Conservation (phyloP, 2,888 invertebrate species). For the Chrysodeixis includens region DNA sequence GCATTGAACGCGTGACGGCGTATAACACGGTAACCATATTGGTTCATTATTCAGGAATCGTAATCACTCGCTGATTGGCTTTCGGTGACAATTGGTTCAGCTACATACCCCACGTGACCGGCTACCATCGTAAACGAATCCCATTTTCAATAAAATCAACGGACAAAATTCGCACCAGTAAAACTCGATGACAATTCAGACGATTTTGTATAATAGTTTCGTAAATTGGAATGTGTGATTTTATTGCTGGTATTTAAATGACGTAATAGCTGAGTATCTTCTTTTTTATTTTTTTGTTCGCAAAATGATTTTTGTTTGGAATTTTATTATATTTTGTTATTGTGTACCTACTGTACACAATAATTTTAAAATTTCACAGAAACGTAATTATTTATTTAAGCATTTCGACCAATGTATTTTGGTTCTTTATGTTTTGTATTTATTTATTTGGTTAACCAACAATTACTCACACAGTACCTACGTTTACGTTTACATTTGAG, state of each 20-base stretch:
- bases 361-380: too few species aligned
- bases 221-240: background rate
- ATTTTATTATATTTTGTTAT: too few species aligned
- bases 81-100: conserved; percentile 53
- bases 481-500: too few species aligned
- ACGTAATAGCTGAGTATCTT: background rate
- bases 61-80: conserved; percentile 61
- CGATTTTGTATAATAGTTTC: conserved; percentile 20
- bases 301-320: too few species aligned
- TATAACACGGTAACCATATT: conserved; percentile 37
- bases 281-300: background rate
- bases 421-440: too few species aligned
- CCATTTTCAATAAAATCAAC: conserved; percentile 49
- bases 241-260: background rate
- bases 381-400: too few species aligned
- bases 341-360: too few species aligned
- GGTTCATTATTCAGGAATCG: conserved; percentile 58
- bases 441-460: too few species aligned
- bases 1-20: background rate
- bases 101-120: conserved; percentile 45
- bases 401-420: too few species aligned
- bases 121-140: conserved; percentile 37
- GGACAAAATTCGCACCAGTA: conserved; percentile 19
- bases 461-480: too few species aligned
- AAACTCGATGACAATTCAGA: conserved; percentile 20